These are phyloP conservation scores for Engystomops pustulosus DNA, from an alignment of 2,113 vertebrate genomes.

Conservation along the genomic window DNA sequence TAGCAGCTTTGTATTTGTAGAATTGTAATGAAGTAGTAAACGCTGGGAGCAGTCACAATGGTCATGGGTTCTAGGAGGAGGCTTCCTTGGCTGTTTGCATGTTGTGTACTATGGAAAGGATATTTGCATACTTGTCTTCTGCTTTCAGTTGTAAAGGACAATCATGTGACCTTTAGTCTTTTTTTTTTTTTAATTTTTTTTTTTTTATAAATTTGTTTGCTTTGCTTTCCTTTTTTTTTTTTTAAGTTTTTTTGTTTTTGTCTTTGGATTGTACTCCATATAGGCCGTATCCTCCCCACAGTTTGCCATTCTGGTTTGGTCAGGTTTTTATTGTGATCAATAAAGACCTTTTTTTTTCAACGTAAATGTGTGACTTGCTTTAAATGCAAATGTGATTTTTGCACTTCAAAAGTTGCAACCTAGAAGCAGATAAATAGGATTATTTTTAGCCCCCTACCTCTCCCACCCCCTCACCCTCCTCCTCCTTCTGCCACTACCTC, in stretches of 20 bases:
- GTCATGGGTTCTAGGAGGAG: background rate
- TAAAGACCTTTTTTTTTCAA: conserved; percentile 21
- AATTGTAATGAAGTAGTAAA: background rate
- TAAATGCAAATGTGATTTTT: conserved; percentile 49
- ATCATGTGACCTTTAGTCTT: background rate
- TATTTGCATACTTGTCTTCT: background rate
- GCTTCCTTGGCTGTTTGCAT: background rate
- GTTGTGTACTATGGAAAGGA: background rate
- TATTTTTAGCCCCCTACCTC: background rate
- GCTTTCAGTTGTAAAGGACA: conserved; percentile 29
- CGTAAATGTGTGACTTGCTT: background rate
- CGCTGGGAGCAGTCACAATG: background rate
- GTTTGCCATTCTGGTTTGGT: conserved; percentile 1
- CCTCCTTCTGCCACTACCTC: background rate
- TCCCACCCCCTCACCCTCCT: background rate
- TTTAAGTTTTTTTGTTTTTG: background rate
- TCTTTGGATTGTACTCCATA: background rate
- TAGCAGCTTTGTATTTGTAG: background rate
- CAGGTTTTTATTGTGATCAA: background rate
- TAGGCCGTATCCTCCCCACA: background rate
- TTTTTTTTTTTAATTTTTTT: background rate
- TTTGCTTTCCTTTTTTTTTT: background rate
- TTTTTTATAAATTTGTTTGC: background rate
- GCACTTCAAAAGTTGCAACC: conserved; percentile 43
- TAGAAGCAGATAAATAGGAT: conserved; percentile 17